These are phyloP conservation scores for Polyommatus iphigenia DNA, from an alignment of 2,888 invertebrate genomes.

Conservation along the genomic window DNA sequence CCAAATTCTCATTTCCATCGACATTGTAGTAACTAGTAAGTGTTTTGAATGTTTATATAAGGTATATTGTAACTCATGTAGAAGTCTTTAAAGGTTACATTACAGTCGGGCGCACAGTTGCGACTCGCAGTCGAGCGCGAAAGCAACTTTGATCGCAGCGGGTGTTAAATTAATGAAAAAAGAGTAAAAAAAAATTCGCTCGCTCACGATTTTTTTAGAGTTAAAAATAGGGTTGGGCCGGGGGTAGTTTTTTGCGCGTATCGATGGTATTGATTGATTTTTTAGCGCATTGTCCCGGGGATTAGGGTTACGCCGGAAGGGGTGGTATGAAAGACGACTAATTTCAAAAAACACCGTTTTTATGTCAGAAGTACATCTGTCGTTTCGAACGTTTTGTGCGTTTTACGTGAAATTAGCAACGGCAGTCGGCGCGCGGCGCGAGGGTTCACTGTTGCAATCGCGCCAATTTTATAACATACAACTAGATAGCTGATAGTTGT, in stretches of 20 bases:
- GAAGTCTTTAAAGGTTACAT: neutral
- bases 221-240: constrained; percentile 28
- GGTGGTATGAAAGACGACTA: constrained; percentile 42
- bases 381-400: constrained; percentile 33
- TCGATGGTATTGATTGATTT: constrained; percentile 47
- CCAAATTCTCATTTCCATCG: too few relatives aligned
- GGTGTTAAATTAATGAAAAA: constrained; percentile 24
- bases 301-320: constrained; percentile 51
- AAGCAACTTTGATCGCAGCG: constrained; percentile 5
- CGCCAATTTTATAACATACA: neutral
- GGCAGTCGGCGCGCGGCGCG: neutral
- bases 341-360: constrained; percentile 39
- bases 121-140: neutral
- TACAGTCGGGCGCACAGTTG: neutral
- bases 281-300: constrained; percentile 44
- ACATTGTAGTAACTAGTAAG: too few relatives aligned
- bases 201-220: constrained; percentile 22
- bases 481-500: neutral
- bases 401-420: constrained; percentile 26
- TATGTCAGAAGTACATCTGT: constrained; percentile 38
- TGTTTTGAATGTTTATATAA: too few relatives aligned
- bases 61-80: neutral
- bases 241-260: constrained; percentile 34
- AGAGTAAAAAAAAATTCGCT: constrained; percentile 21
- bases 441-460: neutral